A percentile compares a stretch with the other conserved stretches of the same genome.
Evolutionary conservation across 2,797 vertebrate species (phyloP).

Genomic region (Chaetophractus vellerosus): DNA sequence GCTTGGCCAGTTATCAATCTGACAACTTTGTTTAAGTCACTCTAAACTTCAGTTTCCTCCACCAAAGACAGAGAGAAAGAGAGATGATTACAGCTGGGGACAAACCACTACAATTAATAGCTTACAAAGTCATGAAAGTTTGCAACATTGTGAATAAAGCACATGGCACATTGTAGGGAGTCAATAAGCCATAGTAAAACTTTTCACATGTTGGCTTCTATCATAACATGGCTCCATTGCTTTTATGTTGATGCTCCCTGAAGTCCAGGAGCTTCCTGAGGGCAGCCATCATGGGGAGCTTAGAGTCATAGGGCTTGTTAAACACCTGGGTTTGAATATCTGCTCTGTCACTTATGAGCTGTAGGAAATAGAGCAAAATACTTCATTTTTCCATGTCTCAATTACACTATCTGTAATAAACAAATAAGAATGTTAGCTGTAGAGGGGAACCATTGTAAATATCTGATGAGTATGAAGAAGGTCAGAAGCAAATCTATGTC

Average conservation of each 20-base stretch:
- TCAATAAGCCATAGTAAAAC: neutral
- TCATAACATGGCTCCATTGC: neutral
- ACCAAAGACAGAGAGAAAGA: neutral
- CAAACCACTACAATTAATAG: neutral
- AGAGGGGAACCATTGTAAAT: neutral
- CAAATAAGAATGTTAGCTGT: neutral
- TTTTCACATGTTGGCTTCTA: neutral
- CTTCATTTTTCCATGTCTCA: neutral
- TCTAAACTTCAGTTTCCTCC: neutral
- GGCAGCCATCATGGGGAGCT: neutral
- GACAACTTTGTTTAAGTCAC: neutral
- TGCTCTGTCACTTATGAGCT: neutral
- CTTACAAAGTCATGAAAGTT: neutral
- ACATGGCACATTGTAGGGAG: neutral
- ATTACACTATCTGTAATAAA: neutral
- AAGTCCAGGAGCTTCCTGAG: neutral
- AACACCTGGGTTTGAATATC: neutral
- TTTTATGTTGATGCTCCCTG: neutral
- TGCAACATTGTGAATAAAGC: neutral
- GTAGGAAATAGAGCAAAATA: neutral
- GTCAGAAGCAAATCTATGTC: neutral
- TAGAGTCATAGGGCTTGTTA: neutral
- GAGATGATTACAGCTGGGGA: neutral
- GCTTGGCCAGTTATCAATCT: neutral
- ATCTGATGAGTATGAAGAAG: neutral